Evolutionary conservation across 2,113 vertebrate genomes (phyloP).

Genomic region (Meleagris gallopavo): DNA sequence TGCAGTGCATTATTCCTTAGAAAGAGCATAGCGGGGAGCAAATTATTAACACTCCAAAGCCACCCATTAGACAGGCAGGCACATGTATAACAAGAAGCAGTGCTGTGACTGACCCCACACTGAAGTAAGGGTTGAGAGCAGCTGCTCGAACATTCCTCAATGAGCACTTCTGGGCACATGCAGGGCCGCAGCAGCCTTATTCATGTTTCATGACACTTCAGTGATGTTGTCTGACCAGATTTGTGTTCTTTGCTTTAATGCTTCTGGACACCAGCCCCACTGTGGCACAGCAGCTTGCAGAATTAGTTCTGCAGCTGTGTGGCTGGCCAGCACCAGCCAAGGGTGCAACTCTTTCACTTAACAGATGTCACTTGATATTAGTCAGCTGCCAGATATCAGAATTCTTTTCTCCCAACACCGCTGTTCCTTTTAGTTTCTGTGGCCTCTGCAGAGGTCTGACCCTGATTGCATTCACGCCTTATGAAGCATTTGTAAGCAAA

Average conservation of each 20-base stretch:
- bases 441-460: neutral
- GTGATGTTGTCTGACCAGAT: neutral
- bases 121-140: neutral
- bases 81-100: neutral
- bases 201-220: neutral
- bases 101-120: neutral
- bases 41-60: neutral
- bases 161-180: neutral
- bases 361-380: neutral
- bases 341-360: neutral
- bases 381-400: fast-evolving
- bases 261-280: neutral
- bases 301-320: neutral
- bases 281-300: neutral
- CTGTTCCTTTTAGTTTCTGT: neutral
- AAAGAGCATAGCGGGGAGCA: fast-evolving
- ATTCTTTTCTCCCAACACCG: neutral
- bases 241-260: neutral
- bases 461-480: neutral
- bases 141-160: neutral
- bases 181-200: neutral
- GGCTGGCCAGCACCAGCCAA: neutral
- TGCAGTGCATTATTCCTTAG: neutral
- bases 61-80: fast-evolving
- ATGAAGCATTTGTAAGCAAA: neutral